A percentile compares a stretch with the other conserved stretches of the same genome.
phyloP scores from a whole-genome alignment of 2,888 invertebrate genomes.

The Cosmopolites sordidus region DNA sequence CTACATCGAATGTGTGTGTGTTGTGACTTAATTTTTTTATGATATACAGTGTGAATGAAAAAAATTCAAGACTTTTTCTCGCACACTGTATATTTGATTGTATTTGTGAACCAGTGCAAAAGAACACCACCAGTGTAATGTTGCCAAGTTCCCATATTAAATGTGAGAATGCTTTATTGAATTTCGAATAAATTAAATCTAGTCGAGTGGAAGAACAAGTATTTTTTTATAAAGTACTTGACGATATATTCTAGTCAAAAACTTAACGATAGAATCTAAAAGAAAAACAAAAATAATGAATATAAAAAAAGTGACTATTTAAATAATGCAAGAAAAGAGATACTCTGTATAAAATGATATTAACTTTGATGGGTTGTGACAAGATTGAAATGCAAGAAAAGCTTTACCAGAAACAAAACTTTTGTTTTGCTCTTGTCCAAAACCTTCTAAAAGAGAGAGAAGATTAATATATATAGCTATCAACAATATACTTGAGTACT shows the following conservation, averaged over 20 bases:
- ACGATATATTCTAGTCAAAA: conserved; percentile 36
- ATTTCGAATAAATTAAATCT: conserved; percentile 17
- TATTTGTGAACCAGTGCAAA: no score
- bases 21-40: background rate
- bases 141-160: conserved; percentile 14
- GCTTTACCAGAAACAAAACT: background rate
- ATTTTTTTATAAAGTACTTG: conserved; percentile 37
- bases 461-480: conserved; percentile 19
- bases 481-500: conserved; percentile 22
- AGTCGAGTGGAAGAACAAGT: conserved; percentile 29
- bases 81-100: no score
- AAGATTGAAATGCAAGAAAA: background rate
- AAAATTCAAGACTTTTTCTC: no score
- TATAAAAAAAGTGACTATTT: conserved; percentile 26
- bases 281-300: conserved; percentile 15
- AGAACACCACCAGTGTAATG: conserved; percentile 3
- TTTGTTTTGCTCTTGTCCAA: background rate
- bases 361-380: conserved; percentile 5
- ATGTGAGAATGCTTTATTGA: conserved; percentile 12
- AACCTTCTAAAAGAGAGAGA: conserved; percentile 6
- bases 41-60: no score
- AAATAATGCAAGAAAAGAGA: conserved; percentile 16
- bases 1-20: conserved; percentile 19
- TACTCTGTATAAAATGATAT: conserved; percentile 35
- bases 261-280: conserved; percentile 29